Base-by-base conservation (phyloP, 2,113 vertebrate species). In the Paramisgurnus dabryanus region DNA sequence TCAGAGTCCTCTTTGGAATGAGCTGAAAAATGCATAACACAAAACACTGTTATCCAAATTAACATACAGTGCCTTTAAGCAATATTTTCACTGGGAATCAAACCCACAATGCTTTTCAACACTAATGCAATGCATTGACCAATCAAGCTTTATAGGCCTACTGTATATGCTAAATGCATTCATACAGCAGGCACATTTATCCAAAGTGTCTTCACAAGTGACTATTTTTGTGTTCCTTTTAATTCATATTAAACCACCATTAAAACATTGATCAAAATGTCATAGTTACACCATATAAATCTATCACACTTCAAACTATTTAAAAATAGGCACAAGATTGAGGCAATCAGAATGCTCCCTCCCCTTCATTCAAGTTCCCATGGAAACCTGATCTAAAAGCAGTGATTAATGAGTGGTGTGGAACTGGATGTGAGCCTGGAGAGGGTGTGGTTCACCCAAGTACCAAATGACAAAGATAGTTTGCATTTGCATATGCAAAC, bases 401-500 rank as follows among this genome's bases (percentile, higher is more conserved):
- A 75, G 61, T 84, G 73, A 84, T 80, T 79, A 84, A 84, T 82
- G 70, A 65, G 80, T 77, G 80, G 60, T 70, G 67, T 79, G 76
- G 66, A 82, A 72, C 69, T 84, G 83, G 81, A 78, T 75, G 49
- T 71, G 75, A 72, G 76, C 73, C 78, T 8, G 15, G 22, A 67
- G 72, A 49, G 72, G 72, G 49, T 77, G 74, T 77, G 74, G 74
- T 41, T 66, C 41, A 53, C 47, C 45, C 47, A 41, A 50, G 45
- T 69, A 72, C 41, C 78, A 45, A 72, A 65, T 64, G 70, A 77
- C 76, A 80, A 80, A 82, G 58, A 79, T 73, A 65, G 85, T 61
- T 83, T 80, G 84, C 80, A 84, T 84, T 84, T 86, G 78, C 85
- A 86, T 84, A 83, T 82, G 80, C 82, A 84, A 86, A 86, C 58